Evolutionary conservation across 2,888 invertebrate species (phyloP), one percentile per base, ranked within the genome.

Genomic region (Elegia similella): DNA sequence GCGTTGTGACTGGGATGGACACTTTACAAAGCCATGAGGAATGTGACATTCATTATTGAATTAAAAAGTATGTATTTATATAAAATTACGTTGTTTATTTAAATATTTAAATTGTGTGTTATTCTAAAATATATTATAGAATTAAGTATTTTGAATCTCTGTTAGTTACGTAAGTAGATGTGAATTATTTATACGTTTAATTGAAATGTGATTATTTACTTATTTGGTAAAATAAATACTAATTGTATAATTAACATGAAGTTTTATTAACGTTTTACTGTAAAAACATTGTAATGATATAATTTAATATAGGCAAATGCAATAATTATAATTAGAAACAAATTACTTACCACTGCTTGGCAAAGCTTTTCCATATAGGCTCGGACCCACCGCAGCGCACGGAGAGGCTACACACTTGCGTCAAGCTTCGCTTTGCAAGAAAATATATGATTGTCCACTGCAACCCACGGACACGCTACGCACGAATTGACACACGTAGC

Each of bases 191-290:
- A 10, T 10, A 74, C 60, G 70, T 76, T 70, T 62, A 66, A 69
- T 72, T 66, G 59, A 73, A 78, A 76, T 77, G 74, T 80, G 75
- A 78, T 78, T 76, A 65, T 77, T 81, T 70, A 65, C 59, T 62
- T 30, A 55, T 80, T 82, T 79, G 78, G 78, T 85, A 84, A 80
- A 86, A 82, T 84, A 86, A 88, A 87, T 79, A 76, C 78, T 76
- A 79, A 77, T 75, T 77, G 70, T 69, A 69, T 62, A 58, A 58
- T 56, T 48, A 32, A 34, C 57, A 67, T 65, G 63, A 61, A 62
- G 69, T 58, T 57, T 42, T 42, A 23, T 46, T 48, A 44, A 55
- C n/a, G n/a, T 23, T 23, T 23, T 23, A 23, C 23, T 23, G 2
- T n/a, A n/a, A n/a, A n/a, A n/a, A n/a, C n/a, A n/a, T n/a, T n/a